Percentiles rank a stretch among this genome's conserved stretches.
Conservation (phyloP, 2,888 invertebrate genomes). For the Heterodera filipjevi region DNA sequence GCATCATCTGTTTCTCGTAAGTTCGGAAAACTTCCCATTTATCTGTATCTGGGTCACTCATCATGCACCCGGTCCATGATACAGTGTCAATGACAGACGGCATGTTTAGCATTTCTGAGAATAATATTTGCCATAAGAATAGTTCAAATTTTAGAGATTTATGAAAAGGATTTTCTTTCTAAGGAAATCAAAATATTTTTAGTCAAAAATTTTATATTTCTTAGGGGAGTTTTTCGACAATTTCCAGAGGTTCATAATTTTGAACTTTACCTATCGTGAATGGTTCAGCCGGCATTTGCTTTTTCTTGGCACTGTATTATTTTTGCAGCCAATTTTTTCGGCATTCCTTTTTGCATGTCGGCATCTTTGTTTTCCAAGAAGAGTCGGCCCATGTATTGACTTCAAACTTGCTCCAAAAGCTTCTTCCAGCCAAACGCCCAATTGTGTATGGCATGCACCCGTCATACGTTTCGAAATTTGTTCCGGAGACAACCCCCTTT, state of each 20-base stretch:
- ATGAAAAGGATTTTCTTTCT: no score
- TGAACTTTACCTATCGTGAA: neutral
- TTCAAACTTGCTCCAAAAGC: neutral
- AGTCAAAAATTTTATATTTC: no score
- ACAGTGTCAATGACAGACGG: no score
- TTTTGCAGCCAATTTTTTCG: constrained; percentile 79
- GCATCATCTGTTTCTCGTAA: constrained; percentile 47
- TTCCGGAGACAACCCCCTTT: neutral
- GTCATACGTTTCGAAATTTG: neutral
- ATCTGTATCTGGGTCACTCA: neutral
- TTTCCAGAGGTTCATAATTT: no score
- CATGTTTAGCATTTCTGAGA: no score
- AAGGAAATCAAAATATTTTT: no score
- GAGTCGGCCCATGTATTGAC: neutral
- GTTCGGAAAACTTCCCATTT: neutral
- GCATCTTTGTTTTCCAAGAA: neutral
- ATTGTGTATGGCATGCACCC: constrained; percentile 6
- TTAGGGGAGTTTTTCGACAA: no score
- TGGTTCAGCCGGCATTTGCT: constrained; percentile 31
- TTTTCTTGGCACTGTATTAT: constrained; percentile 72
- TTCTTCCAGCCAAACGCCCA: constrained; percentile 68
- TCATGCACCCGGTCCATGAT: neutral
- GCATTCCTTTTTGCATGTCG: constrained; percentile 50
- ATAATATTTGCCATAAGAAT: no score
- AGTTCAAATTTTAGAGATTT: no score